Percentiles rank a stretch among this genome's conserved stretches.
Conservation (phyloP, 1,140 invertebrate species). For the Tenebrio molitor region DNA sequence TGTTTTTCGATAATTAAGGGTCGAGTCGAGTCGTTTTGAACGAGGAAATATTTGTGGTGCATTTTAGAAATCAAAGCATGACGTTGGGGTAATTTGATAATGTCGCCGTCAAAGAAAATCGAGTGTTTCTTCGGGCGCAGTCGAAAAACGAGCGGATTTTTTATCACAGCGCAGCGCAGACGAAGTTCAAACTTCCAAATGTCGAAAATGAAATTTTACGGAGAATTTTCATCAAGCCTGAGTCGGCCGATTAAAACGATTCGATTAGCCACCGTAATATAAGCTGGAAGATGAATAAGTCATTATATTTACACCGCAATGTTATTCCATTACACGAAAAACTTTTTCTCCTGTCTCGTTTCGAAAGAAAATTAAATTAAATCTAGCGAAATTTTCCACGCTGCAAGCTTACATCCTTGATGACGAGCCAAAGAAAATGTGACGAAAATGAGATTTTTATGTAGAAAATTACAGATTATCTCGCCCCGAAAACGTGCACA, state of each 20-base stretch:
- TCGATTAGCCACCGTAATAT: slow-evolving; percentile 41
- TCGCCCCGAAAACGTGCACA: not conserved
- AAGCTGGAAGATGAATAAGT: slow-evolving; percentile 41
- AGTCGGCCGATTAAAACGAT: slow-evolving; percentile 40
- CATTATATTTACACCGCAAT: slow-evolving; percentile 44
- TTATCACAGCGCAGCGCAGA: slow-evolving; percentile 32
- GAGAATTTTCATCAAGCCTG: slow-evolving; percentile 36
- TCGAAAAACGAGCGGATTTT: slow-evolving; percentile 35
- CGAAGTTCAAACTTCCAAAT: slow-evolving; percentile 42
- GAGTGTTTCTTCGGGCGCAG: slow-evolving; percentile 34
- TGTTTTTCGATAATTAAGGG: not conserved
- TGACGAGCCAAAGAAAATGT: slow-evolving; percentile 34
- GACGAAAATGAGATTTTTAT: slow-evolving; percentile 39
- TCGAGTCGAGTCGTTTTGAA: not conserved
- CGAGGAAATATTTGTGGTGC: slow-evolving; percentile 12
- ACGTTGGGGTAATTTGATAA: slow-evolving; percentile 31
- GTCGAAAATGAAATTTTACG: slow-evolving; percentile 43
- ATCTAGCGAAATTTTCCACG: slow-evolving; percentile 18
- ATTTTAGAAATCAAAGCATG: slow-evolving; percentile 22
- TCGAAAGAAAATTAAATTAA: slow-evolving; percentile 32
- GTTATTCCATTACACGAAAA: slow-evolving; percentile 20
- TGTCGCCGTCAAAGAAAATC: slow-evolving; percentile 41
- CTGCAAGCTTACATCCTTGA: slow-evolving; percentile 27
- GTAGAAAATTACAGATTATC: slow-evolving; percentile 12
- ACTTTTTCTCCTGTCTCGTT: slow-evolving; percentile 29